These are phyloP conservation scores for Okapia johnstoni DNA, from an alignment of 2,113 vertebrate species.

Conservation along the genomic window DNA sequence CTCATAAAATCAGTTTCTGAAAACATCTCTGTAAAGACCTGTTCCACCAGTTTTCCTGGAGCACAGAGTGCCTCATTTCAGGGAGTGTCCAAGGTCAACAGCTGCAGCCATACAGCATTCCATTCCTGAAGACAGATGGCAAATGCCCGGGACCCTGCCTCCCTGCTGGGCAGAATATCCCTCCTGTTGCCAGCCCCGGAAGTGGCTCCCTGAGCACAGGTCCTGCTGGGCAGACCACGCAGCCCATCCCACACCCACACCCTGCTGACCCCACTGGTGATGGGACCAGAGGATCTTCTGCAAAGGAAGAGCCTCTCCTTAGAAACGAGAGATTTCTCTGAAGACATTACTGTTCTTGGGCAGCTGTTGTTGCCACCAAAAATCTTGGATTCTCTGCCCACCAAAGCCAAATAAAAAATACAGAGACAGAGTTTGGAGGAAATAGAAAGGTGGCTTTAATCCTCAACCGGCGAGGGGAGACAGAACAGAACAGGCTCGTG, in stretches of 20 bases:
- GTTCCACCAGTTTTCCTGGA: not conserved
- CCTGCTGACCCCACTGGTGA: accelerated
- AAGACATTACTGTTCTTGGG: accelerated
- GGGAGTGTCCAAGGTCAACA: not conserved
- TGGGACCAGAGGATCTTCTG: not conserved
- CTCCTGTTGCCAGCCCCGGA: not conserved
- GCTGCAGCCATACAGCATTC: not conserved
- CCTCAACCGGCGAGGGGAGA: not conserved
- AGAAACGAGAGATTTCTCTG: not conserved
- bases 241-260: too few relatives aligned
- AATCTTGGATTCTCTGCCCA: not conserved
- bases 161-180: accelerated
- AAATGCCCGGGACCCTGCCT: not conserved
- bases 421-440: not conserved
- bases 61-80: not conserved
- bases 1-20: not conserved
- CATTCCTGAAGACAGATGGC: not conserved
- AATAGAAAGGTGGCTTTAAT: not conserved
- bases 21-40: not conserved
- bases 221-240: not conserved
- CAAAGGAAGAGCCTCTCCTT: not conserved
- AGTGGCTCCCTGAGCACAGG: not conserved
- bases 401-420: not conserved
- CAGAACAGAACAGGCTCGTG: not conserved
- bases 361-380: not conserved